Evolutionary conservation across 2,888 invertebrate species (phyloP), one percentile per base, ranked within the genome.

Genomic region (Gandaritis pyraliata): DNA sequence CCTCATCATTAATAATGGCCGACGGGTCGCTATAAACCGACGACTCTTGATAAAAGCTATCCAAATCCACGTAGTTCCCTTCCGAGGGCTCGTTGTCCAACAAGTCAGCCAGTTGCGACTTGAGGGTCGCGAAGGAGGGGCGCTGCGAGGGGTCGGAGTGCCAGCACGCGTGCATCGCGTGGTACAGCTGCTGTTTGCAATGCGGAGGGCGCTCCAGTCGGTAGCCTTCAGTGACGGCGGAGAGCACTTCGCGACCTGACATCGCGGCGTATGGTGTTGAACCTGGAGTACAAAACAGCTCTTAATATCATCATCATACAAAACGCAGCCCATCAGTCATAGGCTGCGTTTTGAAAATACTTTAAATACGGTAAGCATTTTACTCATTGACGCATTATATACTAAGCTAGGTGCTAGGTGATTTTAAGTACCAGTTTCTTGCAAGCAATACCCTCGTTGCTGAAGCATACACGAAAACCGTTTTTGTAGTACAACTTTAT

Each of bases 261-360:
- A 97, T 95, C 62, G 95, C 95, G n/a, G 96, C 96, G 86, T 97
- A 97, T 3, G 97, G 97, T 77, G 96, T 96, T 52, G 96, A 96
- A 58, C 97, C 97, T 97, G 85, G 16, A 46, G 13, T 8, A 0
- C 3, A 41, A 41, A n/a, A n/a, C 5, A 16, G 29, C 29, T 29
- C 6, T 29, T 29, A 29, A n/a, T n/a, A n/a, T n/a, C n/a, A n/a
- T n/a, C n/a, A n/a, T n/a, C n/a, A n/a, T n/a, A n/a, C n/a, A n/a
- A n/a, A n/a, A n/a, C n/a, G n/a, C n/a, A n/a, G n/a, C n/a, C n/a
- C n/a, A n/a, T n/a, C n/a, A n/a, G n/a, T n/a, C n/a, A n/a, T n/a
- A n/a, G n/a, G n/a, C n/a, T n/a, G n/a, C n/a, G n/a, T n/a, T n/a
- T n/a, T n/a, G n/a, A n/a, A n/a, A n/a, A n/a, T n/a, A n/a, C n/a